Base-by-base conservation (phyloP, 2,113 vertebrate species). In the Sigmodon hispidus region DNA sequence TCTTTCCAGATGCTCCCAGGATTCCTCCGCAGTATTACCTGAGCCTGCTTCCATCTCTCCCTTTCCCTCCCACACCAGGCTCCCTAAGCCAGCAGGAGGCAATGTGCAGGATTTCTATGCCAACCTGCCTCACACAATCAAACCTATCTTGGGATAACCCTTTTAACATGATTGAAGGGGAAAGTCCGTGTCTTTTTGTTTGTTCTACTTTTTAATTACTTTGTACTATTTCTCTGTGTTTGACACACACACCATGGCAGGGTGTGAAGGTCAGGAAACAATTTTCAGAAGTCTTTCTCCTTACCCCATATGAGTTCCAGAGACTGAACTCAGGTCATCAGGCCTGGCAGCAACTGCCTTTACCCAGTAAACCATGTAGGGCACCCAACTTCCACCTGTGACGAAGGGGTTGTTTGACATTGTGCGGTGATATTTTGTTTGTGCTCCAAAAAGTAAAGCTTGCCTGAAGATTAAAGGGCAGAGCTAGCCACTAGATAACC, bases 41-140 rank as follows among this genome's bases (percentile, higher is more conserved):
- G 69, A 6, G 7, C 75, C 26, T 26, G 1, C 48, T 43, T 72
- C 45, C 9, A 5, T 61, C 75, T 72, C 86, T 21, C 21, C 15
- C 52, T 67, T 48, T 63, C 73, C 3, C 36, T 19, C 75, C 48
- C 45, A 7, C 17, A 50, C 45, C 43, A 65, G 43, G 61, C 77
- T 61, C 50, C 45, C 5, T 48, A 87, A 72, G 85, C 19, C 7
- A 63, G 75, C 52, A 26, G 57, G 26, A 0, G 31, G 59, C 89
- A 40, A 67, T 59, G 76, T 4, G 67, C 2, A 16, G 59, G 61
- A 4, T 63, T 50, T 84, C 94, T 75, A 94, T 15, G 34, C 87
- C 36, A 65, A 76, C 29, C 31, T 89, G 52, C 73, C n/a, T 80
- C 87, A 90, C 8, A 77, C 96, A 88, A 45, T 76, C 72, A 90